A percentile compares a stretch with the other conserved stretches of the same genome.
Evolutionary conservation across 2,113 vertebrate genomes (phyloP).

Genomic region (Zosterops pallidus): DNA sequence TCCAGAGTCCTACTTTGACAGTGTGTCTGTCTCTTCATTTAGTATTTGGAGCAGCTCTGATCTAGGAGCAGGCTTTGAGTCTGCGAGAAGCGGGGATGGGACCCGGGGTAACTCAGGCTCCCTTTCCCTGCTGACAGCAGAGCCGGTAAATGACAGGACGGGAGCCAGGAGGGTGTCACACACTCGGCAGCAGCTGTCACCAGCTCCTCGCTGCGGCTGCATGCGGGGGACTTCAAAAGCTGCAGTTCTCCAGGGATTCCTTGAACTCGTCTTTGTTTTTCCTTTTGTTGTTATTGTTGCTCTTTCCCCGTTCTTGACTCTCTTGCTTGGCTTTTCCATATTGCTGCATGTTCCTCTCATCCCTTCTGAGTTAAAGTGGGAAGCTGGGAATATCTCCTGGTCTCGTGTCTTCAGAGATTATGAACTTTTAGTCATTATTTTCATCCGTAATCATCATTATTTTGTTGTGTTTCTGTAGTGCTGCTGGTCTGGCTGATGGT

Average conservation of each 20-base stretch:
- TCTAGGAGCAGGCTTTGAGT: not conserved
- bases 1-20: not conserved
- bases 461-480: not conserved
- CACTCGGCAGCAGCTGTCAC: slow-evolving; percentile 22
- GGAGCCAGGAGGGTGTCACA: not conserved
- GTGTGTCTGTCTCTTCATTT: not conserved
- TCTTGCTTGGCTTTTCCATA: not conserved
- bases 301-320: not conserved
- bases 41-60: slow-evolving; percentile 6
- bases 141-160: slow-evolving; percentile 16
- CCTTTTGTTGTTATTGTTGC: slow-evolving; percentile 10
- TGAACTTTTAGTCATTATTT: slow-evolving; percentile 33
- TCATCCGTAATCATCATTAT: slow-evolving; percentile 2
- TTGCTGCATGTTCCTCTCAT: not conserved
- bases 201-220: not conserved
- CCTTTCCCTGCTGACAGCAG: slow-evolving; percentile 37
- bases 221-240: slow-evolving; percentile 42
- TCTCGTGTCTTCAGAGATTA: not conserved
- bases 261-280: not conserved
- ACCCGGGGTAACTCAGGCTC: not conserved
- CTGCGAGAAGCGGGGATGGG: not conserved
- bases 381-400: not conserved
- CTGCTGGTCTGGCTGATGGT: not conserved
- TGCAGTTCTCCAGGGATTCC: slow-evolving; percentile 45
- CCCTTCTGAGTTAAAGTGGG: not conserved